A percentile compares a stretch with the other conserved stretches of the same genome.
These are phyloP conservation scores for Tetrao urogallus DNA, from an alignment of 2,113 vertebrate species.

Conservation along the genomic window DNA sequence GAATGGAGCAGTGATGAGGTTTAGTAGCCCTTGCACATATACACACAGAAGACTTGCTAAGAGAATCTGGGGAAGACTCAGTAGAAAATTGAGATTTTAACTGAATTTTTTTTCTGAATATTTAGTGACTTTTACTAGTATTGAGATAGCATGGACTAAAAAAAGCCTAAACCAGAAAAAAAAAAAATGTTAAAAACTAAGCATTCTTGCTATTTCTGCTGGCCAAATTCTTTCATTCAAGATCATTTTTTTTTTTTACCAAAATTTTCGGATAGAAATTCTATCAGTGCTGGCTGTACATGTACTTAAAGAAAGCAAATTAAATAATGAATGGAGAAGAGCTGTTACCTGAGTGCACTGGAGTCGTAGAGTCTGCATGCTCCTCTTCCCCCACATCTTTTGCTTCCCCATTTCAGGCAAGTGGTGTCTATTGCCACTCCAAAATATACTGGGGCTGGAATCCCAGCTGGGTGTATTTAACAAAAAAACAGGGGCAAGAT, in stretches of 20 bases:
- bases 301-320: neutral
- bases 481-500: neutral
- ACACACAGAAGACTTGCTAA: neutral
- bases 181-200: neutral
- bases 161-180: neutral
- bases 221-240: neutral
- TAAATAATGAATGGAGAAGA: neutral
- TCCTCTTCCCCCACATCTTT: slow-evolving; percentile 87
- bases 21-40: neutral
- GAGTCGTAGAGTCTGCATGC: slow-evolving; percentile 93
- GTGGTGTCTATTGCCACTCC: slow-evolving; percentile 91
- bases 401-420: slow-evolving; percentile 92
- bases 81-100: neutral
- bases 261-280: neutral
- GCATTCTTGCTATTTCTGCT: neutral
- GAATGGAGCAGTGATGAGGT: neutral
- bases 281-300: neutral
- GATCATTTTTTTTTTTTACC: neutral
- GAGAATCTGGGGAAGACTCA: neutral
- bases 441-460: slow-evolving; percentile 94
- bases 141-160: neutral
- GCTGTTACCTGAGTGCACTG: slow-evolving; percentile 86
- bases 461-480: slow-evolving; percentile 83
- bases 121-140: neutral
- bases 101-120: neutral